Evolutionary conservation across 2,113 vertebrate genomes (phyloP).

Genomic region (Illadopsis cleaveri): DNA sequence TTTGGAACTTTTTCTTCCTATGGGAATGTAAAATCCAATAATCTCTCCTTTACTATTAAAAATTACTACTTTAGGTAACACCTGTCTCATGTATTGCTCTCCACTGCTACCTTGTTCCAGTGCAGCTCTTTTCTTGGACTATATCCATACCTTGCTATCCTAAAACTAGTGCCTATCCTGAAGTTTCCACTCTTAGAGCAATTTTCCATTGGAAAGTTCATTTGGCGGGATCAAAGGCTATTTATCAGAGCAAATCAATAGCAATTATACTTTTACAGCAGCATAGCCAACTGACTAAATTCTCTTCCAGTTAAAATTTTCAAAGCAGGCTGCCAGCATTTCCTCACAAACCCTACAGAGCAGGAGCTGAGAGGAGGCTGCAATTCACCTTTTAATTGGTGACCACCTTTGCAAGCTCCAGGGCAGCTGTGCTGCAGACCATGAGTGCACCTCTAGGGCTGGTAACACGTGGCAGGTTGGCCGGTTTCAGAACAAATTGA

Average conservation of each 20-base stretch:
- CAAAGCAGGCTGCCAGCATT: not conserved
- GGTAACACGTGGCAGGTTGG: not conserved
- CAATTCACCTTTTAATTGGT: not conserved
- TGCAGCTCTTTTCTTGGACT: not conserved
- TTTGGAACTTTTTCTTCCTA: not conserved
- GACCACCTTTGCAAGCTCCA: not conserved
- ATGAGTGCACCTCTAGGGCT: not conserved
- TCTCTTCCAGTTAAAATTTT: not conserved
- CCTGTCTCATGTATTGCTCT: not conserved
- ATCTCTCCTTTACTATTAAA: not conserved
- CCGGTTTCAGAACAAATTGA: not conserved
- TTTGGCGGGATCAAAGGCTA: not conserved
- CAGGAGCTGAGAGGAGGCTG: not conserved
- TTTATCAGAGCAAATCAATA: slow-evolving; percentile 5
- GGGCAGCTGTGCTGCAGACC: not conserved
- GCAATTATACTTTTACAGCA: not conserved
- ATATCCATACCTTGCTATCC: not conserved
- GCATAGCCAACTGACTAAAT: not conserved
- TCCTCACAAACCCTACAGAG: not conserved
- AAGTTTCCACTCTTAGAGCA: not conserved
- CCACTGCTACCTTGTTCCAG: not conserved
- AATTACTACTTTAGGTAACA: not conserved
- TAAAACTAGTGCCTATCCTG: not conserved
- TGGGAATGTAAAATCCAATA: not conserved
- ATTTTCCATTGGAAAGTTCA: slow-evolving; percentile 10